Evolutionary conservation across 2,888 invertebrate genomes (phyloP).

Genomic region (Coenonympha arcania): DNA sequence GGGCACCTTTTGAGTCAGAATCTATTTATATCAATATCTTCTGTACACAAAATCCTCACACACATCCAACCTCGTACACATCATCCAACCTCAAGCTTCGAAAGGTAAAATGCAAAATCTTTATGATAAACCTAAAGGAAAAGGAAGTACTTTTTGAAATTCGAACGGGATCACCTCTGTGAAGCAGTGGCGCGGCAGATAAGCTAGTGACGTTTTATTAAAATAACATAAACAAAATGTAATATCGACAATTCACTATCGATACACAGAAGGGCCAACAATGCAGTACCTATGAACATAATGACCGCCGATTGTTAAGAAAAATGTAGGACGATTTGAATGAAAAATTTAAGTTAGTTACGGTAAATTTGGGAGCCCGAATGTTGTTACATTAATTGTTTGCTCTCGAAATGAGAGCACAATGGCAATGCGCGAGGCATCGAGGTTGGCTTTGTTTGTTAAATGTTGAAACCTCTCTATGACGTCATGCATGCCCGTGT

Average conservation of each 20-base stretch:
- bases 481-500: slow-evolving; percentile 45
- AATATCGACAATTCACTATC: background rate
- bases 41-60: too few species aligned
- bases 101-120: too few species aligned
- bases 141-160: too few species aligned
- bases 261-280: background rate
- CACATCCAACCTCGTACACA: too few species aligned
- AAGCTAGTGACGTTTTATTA: too few species aligned
- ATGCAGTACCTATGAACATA: slow-evolving; percentile 2
- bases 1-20: too few species aligned
- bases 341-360: slow-evolving; percentile 21
- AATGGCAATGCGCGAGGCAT: slow-evolving; percentile 41
- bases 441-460: slow-evolving; percentile 50
- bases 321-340: slow-evolving; percentile 22
- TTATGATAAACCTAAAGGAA: too few species aligned
- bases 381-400: slow-evolving; percentile 40
- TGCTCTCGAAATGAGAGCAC: slow-evolving; percentile 57
- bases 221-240: too few species aligned
- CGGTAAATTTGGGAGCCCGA: slow-evolving; percentile 31
- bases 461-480: slow-evolving; percentile 54
- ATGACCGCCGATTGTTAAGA: slow-evolving; percentile 30
- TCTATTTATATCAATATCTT: too few species aligned
- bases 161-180: too few species aligned
- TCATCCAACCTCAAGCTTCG: too few species aligned
- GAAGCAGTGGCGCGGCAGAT: too few species aligned